Evolutionary conservation across 2,113 vertebrate genomes (phyloP).

Genomic region (Panthera leo): DNA sequence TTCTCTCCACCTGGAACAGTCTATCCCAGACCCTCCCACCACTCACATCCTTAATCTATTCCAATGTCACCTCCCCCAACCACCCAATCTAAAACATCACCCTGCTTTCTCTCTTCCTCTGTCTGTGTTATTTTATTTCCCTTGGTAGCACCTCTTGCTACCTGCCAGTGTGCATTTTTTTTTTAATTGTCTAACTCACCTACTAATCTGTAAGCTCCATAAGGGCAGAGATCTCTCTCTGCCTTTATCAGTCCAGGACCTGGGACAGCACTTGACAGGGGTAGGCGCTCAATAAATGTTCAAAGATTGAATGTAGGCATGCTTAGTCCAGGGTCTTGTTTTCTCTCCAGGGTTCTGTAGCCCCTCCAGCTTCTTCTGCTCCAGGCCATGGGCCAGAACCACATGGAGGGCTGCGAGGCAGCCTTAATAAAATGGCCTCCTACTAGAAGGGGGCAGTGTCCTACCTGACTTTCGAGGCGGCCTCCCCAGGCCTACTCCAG

Average conservation of each 20-base stretch:
- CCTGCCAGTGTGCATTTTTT: neutral
- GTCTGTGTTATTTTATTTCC: neutral
- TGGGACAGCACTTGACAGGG: neutral
- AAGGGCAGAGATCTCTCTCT: neutral
- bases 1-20: neutral
- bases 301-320: neutral
- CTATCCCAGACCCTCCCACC: accelerated
- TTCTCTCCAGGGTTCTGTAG: neutral
- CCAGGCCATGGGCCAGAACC: neutral
- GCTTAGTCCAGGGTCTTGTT: neutral
- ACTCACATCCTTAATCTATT: neutral
- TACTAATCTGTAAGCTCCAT: neutral
- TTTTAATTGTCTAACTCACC: neutral
- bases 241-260: neutral
- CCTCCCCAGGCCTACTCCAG: neutral
- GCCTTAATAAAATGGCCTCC: accelerated
- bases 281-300: neutral
- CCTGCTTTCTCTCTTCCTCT: neutral
- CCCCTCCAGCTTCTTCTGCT: neutral
- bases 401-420: neutral
- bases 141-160: neutral
- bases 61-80: neutral
- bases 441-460: too few species aligned
- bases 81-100: neutral
- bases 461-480: neutral